These are phyloP conservation scores for Cynaeus angustus DNA, from an alignment of 2,888 invertebrate species.

Conservation along the genomic window DNA sequence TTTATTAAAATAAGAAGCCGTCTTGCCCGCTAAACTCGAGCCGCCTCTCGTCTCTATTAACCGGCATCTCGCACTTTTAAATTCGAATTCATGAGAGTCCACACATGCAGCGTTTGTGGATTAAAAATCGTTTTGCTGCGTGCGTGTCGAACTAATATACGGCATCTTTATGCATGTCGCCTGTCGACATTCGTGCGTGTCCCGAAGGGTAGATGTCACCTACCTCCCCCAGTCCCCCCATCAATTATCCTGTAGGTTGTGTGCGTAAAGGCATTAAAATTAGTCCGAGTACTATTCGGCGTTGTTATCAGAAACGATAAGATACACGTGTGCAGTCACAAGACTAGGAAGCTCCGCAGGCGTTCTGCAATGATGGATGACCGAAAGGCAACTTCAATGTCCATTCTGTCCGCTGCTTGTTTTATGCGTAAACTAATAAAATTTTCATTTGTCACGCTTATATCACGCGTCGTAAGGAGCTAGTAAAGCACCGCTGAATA, in stretches of 20 bases:
- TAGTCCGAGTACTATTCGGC: slow-evolving; percentile 68
- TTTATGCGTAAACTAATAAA: slow-evolving; percentile 57
- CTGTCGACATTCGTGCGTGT: slow-evolving; percentile 55
- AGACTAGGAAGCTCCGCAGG: slow-evolving; percentile 56
- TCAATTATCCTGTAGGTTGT: slow-evolving; percentile 67
- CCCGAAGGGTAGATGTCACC: slow-evolving; percentile 52
- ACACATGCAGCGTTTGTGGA: slow-evolving; percentile 1
- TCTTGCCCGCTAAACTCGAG: too few relatives aligned
- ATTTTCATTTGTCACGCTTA: slow-evolving; percentile 54
- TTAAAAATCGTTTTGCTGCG: slow-evolving; percentile 29
- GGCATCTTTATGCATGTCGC: slow-evolving; percentile 54
- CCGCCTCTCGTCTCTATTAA: neutral
- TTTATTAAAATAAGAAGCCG: too few relatives aligned
- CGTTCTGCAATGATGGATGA: slow-evolving; percentile 59
- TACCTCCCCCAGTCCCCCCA: slow-evolving; percentile 58
- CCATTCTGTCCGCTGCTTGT: slow-evolving; percentile 54
- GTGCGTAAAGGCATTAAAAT: slow-evolving; percentile 71
- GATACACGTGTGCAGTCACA: slow-evolving; percentile 63
- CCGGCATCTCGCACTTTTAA: neutral
- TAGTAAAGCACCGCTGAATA: slow-evolving; percentile 5
- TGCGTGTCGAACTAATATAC: slow-evolving; percentile 51
- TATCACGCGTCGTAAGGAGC: slow-evolving; percentile 8
- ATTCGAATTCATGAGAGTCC: neutral
- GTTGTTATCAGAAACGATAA: slow-evolving; percentile 65
- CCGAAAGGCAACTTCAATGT: slow-evolving; percentile 51